phyloP scores from a whole-genome alignment of 2,797 vertebrate species.

The Benthosema pterotum region DNA sequence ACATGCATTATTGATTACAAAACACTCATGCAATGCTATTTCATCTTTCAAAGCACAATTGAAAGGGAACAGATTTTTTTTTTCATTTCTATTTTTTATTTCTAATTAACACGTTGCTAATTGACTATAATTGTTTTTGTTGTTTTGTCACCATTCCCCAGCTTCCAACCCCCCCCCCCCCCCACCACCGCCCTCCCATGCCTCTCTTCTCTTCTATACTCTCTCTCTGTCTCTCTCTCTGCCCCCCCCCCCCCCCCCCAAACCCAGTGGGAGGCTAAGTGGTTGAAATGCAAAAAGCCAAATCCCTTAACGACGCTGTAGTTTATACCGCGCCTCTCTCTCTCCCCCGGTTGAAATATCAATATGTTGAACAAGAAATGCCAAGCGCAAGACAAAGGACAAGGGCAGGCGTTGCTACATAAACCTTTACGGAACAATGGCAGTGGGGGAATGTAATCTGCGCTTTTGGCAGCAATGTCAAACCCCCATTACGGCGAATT shows the following conservation, averaged over 20 bases:
- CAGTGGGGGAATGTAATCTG: slow-evolving; percentile 29
- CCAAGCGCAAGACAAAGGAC: slow-evolving; percentile 45
- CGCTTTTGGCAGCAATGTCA: slow-evolving; percentile 16
- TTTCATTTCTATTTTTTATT: slow-evolving; percentile 39
- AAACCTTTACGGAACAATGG: slow-evolving; percentile 33
- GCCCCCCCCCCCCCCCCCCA: slow-evolving; percentile 13
- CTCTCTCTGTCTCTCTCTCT: slow-evolving; percentile 6
- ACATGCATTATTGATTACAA: slow-evolving; percentile 80
- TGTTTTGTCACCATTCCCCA: slow-evolving; percentile 10
- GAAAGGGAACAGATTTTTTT: slow-evolving; percentile 38
- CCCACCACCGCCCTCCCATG: no score
- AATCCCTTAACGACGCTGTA: slow-evolving; percentile 41
- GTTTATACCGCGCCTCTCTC: slow-evolving; percentile 38
- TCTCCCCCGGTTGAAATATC: slow-evolving; percentile 14
- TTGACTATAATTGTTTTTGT: slow-evolving; percentile 38
- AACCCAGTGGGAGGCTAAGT: slow-evolving; percentile 54
- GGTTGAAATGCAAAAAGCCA: slow-evolving; percentile 57
- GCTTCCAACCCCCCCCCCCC: no score
- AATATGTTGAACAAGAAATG: slow-evolving; percentile 27
- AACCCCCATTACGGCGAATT: slow-evolving; percentile 9
- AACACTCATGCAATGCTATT: slow-evolving; percentile 77
- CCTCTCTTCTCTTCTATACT: background rate
- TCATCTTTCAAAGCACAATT: slow-evolving; percentile 62
- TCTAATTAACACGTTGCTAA: slow-evolving; percentile 8
- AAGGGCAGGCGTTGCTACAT: slow-evolving; percentile 45